Evolutionary conservation across 2,797 vertebrate species (phyloP), one percentile per base, ranked within the genome.

Genomic region (Champsocephalus esox): DNA sequence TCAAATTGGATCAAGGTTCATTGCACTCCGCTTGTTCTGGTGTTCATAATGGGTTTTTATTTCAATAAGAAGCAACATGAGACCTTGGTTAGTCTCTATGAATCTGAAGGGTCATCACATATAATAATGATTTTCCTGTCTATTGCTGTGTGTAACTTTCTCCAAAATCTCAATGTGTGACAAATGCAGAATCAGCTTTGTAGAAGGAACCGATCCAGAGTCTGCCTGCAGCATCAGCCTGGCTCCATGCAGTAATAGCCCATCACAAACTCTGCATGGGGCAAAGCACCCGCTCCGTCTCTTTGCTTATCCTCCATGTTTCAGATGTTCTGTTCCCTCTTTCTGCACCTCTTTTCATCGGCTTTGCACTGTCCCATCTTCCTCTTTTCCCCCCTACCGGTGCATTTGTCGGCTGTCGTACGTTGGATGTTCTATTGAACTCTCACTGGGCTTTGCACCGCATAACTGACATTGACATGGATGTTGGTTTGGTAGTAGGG

Each of bases 181-280:
- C 73, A 51, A 50, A 71, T 77, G 70, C 54, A 24, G 44, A 21
- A 46, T 66, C 51, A 32, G 58, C 43, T 17, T 14, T 50, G 41
- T 57, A 51, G 62, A 70, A 59, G 3, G 61, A 59, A 82, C 75
- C 0, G 19, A 61, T 72, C 72, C 38, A 24, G 72, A 32, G 58
- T 79, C 62, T 56, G 45, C 21, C 71, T 67, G 72, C 69, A 70
- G 48, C 43, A 81, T 54, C 70, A 79, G 45, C 58, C 68, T 45
- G 65, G 60, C 67, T 83, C 43, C 55, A 49, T 69, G 79, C 66
- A 51, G 83, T 75, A 86, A 86, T 72, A 84, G 79, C 63, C 77
- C 66, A 87, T 89, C 86, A 81, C 76, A 87, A 81, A 78, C 84
- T 60, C 89, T 75, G 75, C 84, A 82, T 79, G 89, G 77, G 79